Conservation (phyloP, 1,140 invertebrate genomes). For the Drosophila ohnishii region DNA sequence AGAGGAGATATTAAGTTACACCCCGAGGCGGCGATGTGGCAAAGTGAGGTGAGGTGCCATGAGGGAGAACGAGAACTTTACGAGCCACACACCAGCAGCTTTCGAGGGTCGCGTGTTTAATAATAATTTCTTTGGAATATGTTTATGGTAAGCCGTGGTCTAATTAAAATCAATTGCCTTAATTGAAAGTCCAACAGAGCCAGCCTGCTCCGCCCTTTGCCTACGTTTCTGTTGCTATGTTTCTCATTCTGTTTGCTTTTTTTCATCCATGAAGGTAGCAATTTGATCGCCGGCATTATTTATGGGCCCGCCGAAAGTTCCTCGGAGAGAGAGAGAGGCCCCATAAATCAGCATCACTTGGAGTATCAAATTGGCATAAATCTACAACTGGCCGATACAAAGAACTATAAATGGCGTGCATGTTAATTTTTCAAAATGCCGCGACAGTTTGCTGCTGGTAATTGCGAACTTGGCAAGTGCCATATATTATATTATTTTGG, state of each 20-base stretch:
- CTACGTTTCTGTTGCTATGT: not conserved
- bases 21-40: constrained; percentile 12
- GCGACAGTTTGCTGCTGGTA: constrained; percentile 74
- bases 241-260: too few species aligned
- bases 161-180: constrained; percentile 82
- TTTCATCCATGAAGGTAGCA: constrained; percentile 69
- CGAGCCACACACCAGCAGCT: constrained; percentile 26
- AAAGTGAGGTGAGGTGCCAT: constrained; percentile 49
- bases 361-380: constrained; percentile 74
- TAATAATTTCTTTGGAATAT: constrained; percentile 79
- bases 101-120: constrained; percentile 73
- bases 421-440: constrained; percentile 79
- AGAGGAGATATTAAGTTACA: constrained; percentile 73
- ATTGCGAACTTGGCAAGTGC: constrained; percentile 71
- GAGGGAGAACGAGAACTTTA: constrained; percentile 41
- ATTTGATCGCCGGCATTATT: constrained; percentile 75
- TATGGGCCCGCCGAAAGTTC: constrained; percentile 38
- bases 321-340: constrained; percentile 16
- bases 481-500: constrained; percentile 74
- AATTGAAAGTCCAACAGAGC: constrained; percentile 76
- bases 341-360: constrained; percentile 70
- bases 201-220: constrained; percentile 2
- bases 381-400: constrained; percentile 47
- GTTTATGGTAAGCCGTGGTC: constrained; percentile 74
- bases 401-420: constrained; percentile 39